Base-by-base conservation (phyloP, 2,113 vertebrate species). In the Pampusana beccarii region DNA sequence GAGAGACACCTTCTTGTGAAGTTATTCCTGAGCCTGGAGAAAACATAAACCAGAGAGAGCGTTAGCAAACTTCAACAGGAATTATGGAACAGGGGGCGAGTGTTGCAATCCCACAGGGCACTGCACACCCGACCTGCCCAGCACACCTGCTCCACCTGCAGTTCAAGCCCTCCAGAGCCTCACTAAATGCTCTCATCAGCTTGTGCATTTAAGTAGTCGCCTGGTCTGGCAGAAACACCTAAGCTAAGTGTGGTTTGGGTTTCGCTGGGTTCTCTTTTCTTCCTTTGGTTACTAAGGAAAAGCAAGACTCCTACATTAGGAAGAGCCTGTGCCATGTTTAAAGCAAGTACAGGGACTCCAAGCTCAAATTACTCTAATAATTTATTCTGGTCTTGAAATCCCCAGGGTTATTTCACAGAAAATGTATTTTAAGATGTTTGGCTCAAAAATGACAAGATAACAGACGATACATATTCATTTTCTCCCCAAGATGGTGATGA, bases 381-480 rank as follows among this genome's bases (percentile, higher is more conserved):
- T 96, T 92, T 71, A 94, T 93, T 95, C 92, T 33, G 78, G 64
- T 80, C 91, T 92, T 95, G 70, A 97, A 97, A 94, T 94, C 85
- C 80, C 92, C n/a, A 57, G 94, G 82, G 84, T 88, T 92, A 77
- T 84, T 97, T 89, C 92, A 60, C 77, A 92, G 91, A 86, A 97
- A 97, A 94, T 72, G 44, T 91, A 42, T 95, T 97, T 94, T 91
- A 95, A 93, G 82, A 95, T 88, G 92, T 94, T 93, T 95, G 84
- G 81, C 51, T 96, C 71, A 61, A 66, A 92, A 40, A 44, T 48
- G 80, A 96, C 65, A 94, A 93, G 95, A 89, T 94, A 97, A 96
- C 69, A 95, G 91, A 94, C 23, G 74, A 93, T 88, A 60, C 69
- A 95, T 82, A 97, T 93, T 96, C 95, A 96, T 65, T 60, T 70